phyloP scores from a whole-genome alignment of 2,797 vertebrate species.

The Leucoraja ocellata region DNA sequence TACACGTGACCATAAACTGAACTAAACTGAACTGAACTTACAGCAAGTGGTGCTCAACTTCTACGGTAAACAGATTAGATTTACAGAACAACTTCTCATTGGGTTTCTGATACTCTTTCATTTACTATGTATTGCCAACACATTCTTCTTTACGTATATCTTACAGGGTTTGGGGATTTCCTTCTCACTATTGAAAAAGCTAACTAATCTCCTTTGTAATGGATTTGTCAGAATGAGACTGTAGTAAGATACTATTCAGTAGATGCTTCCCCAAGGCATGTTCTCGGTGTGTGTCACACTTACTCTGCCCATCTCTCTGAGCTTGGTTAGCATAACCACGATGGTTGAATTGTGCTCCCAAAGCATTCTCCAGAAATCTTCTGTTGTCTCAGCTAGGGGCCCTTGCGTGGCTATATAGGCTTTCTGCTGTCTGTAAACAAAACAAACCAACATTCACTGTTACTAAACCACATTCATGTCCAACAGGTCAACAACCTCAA shows the following conservation, averaged over 20 bases:
- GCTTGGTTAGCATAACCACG: conserved; percentile 97
- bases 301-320: conserved; percentile 97
- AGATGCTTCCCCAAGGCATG: background rate
- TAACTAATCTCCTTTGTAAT: background rate
- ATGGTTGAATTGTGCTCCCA: conserved; percentile 99
- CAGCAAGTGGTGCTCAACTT: background rate
- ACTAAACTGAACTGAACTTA: too few relatives aligned
- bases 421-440: conserved; percentile 77
- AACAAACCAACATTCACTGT: conserved; percentile 40
- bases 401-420: conserved; percentile 98
- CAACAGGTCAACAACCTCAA: background rate
- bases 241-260: background rate
- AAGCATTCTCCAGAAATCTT: conserved; percentile 99
- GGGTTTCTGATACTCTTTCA: background rate
- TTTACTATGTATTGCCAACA: background rate
- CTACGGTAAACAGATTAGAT: background rate
- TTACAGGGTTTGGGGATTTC: background rate
- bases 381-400: conserved; percentile 94
- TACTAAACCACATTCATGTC: background rate
- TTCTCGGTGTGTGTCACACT: conserved; percentile 43
- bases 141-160: background rate
- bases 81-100: background rate
- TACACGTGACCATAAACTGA: too few relatives aligned
- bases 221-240: background rate
- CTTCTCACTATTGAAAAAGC: background rate